Percentiles rank a stretch among this genome's conserved stretches.
phyloP scores from a whole-genome alignment of 2,888 invertebrate species.

The Caenorhabditis japonica region DNA sequence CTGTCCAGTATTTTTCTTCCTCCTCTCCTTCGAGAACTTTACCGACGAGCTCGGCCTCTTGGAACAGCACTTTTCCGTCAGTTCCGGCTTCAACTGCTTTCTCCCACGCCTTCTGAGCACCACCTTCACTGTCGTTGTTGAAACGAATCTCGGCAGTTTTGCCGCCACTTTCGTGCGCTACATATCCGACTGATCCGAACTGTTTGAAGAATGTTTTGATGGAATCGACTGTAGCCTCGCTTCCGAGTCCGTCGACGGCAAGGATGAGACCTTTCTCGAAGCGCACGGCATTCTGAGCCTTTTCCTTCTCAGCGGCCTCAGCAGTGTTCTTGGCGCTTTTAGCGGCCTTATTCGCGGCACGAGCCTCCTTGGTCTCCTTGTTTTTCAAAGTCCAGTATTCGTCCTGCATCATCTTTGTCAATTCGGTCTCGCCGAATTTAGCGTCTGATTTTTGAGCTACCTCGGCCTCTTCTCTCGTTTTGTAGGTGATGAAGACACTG shows the following conservation, averaged over 20 bases:
- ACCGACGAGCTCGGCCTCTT: constrained; percentile 59
- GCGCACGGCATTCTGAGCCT: constrained; percentile 53
- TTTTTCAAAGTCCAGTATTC: constrained; percentile 73
- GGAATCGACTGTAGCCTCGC: constrained; percentile 77
- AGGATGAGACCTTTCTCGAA: constrained; percentile 73
- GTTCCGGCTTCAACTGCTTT: constrained; percentile 64
- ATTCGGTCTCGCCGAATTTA: constrained; percentile 81
- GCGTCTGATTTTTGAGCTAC: constrained; percentile 83
- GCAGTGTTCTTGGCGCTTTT: constrained; percentile 61
- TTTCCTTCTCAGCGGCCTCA: constrained; percentile 56
- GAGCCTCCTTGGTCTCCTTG: constrained; percentile 64
- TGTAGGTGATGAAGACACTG: constrained; percentile 91
- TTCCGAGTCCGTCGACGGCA: constrained; percentile 63
- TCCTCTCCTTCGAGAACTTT: constrained; percentile 72
- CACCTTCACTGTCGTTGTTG: constrained; percentile 63
- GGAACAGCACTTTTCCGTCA: constrained; percentile 70
- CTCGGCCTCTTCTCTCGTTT: constrained; percentile 86
- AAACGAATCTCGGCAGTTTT: constrained; percentile 63
- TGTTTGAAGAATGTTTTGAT: constrained; percentile 85
- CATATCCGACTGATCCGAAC: constrained; percentile 80
- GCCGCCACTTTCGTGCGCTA: constrained; percentile 57
- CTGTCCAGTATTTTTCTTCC: constrained; percentile 74
- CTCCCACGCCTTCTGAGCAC: constrained; percentile 70
- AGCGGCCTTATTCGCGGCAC: constrained; percentile 62
- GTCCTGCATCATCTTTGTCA: constrained; percentile 74